A percentile compares a stretch with the other conserved stretches of the same genome.
phyloP scores from a whole-genome alignment of 2,888 invertebrate genomes.

The Sipha maydis region DNA sequence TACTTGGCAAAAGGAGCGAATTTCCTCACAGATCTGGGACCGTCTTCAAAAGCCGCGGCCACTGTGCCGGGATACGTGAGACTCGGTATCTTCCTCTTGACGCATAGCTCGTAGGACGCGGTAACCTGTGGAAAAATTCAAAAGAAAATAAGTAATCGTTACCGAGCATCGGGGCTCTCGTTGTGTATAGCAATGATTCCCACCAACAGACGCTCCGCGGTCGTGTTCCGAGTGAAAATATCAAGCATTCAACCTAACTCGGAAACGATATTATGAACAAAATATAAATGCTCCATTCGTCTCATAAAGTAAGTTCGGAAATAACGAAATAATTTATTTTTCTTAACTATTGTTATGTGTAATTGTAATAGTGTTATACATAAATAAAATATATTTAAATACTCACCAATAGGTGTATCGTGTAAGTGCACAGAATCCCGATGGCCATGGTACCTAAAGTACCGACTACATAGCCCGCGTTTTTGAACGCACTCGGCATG shows the following conservation, averaged over 20 bases:
- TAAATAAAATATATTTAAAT: background rate
- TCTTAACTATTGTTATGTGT: no score
- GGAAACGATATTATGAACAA: no score
- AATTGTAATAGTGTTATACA: no score
- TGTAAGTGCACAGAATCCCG: constrained; percentile 90
- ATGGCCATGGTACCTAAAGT: constrained; percentile 83
- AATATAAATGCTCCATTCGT: no score
- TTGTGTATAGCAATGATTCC: no score
- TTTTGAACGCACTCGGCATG: constrained; percentile 86
- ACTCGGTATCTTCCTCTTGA: constrained; percentile 71
- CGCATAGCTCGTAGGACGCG: constrained; percentile 72
- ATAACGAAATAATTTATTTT: no score
- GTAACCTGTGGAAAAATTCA: constrained; percentile 72
- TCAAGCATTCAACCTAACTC: no score
- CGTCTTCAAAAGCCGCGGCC: constrained; percentile 80
- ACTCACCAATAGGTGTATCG: constrained; percentile 87
- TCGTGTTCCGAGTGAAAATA: no score
- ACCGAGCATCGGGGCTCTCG: no score
- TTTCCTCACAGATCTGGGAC: constrained; percentile 72
- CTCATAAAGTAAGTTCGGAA: no score
- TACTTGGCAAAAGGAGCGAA: constrained; percentile 63
- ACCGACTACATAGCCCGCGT: constrained; percentile 86
- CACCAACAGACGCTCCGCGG: no score
- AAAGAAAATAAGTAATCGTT: background rate
- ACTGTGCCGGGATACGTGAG: constrained; percentile 85